Evolutionary conservation across 2,888 invertebrate species (phyloP).

Genomic region (Amphipoea lucens): DNA sequence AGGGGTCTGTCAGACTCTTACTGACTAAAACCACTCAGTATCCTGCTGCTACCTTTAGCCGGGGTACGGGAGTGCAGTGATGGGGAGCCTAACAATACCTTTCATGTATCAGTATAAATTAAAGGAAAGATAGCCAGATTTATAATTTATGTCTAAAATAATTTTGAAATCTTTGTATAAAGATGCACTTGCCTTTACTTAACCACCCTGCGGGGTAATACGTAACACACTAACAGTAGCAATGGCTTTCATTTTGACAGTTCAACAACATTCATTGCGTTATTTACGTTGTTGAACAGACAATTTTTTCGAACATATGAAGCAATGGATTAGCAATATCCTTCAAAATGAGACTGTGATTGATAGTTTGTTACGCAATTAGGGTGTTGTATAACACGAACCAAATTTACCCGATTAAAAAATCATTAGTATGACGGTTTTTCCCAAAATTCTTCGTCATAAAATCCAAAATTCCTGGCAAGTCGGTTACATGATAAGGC

Average conservation of each 20-base stretch:
- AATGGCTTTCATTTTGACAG: too few species aligned
- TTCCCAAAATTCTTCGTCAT: constrained; percentile 1
- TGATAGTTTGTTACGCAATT: too few species aligned
- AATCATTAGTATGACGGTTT: constrained; percentile 13
- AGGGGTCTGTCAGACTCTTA: too few species aligned
- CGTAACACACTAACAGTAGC: too few species aligned
- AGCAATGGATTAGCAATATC: too few species aligned
- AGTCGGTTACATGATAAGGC: constrained; percentile 48
- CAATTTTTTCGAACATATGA: too few species aligned
- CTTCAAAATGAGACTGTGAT: too few species aligned
- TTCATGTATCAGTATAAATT: not conserved
- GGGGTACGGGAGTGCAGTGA: too few species aligned
- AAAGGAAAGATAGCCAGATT: not conserved
- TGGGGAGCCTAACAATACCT: not conserved
- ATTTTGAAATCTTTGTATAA: not conserved
- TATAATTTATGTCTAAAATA: not conserved
- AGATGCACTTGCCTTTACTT: not conserved
- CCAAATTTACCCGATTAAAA: not conserved
- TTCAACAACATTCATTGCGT: too few species aligned
- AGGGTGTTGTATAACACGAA: not conserved
- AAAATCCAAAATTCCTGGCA: constrained; percentile 24
- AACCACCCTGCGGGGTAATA: not conserved
- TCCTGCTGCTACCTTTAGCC: too few species aligned
- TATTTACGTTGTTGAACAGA: too few species aligned
- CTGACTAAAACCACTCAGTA: too few species aligned